These are phyloP conservation scores for Amblyopsis hoosieri DNA, from an alignment of 2,797 vertebrate genomes.

Conservation along the genomic window DNA sequence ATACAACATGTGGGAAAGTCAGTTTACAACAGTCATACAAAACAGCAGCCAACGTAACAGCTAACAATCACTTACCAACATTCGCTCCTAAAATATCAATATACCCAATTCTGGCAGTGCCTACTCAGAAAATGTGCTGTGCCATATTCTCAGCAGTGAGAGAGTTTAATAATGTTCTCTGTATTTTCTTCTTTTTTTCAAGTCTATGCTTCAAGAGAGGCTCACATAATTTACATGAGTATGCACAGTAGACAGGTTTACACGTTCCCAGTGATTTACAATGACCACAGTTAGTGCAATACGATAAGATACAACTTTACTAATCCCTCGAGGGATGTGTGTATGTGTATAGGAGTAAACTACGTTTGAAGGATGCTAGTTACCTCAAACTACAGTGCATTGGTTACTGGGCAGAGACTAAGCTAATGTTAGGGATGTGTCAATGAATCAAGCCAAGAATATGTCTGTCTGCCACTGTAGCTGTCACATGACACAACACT, in stretches of 20 bases:
- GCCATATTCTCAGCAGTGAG: neutral
- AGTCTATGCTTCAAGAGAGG: no score
- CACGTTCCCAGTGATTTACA: neutral
- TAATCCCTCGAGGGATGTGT: neutral
- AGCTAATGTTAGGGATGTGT: no score
- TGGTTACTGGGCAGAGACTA: no score
- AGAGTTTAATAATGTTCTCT: no score
- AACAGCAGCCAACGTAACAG: neutral
- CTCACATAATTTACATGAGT: no score
- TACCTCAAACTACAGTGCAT: no score
- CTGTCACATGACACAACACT: no score
- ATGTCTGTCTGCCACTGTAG: no score
- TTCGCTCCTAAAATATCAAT: neutral
- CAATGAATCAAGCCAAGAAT: no score
- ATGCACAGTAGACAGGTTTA: constrained; percentile 1
- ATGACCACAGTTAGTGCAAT: neutral
- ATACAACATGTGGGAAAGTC: neutral
- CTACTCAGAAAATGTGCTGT: neutral
- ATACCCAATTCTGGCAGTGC: neutral
- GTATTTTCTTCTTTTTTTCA: no score
- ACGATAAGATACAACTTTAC: neutral
- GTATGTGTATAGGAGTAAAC: neutral
- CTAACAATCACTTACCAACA: neutral
- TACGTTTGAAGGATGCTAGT: neutral
- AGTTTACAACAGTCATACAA: neutral